Evolutionary conservation across 2,888 invertebrate genomes (phyloP).

Genomic region (Archips xylosteana): DNA sequence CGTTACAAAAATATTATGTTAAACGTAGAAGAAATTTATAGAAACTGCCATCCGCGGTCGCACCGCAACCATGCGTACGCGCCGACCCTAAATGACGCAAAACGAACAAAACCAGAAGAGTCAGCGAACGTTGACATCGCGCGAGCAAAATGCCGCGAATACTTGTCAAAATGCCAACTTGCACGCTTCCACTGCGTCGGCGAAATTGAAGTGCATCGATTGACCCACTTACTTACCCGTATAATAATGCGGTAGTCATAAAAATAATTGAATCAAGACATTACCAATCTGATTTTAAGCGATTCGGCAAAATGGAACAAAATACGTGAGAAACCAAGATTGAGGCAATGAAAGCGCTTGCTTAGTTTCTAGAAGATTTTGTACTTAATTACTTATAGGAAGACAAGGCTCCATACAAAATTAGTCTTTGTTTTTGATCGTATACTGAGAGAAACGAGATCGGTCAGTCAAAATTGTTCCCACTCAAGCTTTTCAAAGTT

Average conservation of each 20-base stretch:
- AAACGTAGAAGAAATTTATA: background rate
- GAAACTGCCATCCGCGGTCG: background rate
- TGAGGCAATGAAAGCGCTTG: background rate
- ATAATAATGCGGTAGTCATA: slow-evolving; percentile 61
- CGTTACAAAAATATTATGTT: too few relatives aligned
- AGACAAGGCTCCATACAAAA: too few relatives aligned
- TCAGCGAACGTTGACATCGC: slow-evolving; percentile 70
- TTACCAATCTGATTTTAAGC: background rate
- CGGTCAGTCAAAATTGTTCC: too few relatives aligned
- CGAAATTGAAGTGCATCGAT: slow-evolving; percentile 56
- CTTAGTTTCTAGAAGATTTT: background rate
- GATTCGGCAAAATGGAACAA: slow-evolving; percentile 8
- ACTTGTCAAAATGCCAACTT: slow-evolving; percentile 77
- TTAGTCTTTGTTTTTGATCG: too few relatives aligned
- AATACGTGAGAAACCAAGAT: slow-evolving; percentile 13
- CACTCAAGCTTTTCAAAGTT: too few relatives aligned
- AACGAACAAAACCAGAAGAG: slow-evolving; percentile 54
- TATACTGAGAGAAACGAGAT: too few relatives aligned
- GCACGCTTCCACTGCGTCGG: slow-evolving; percentile 50
- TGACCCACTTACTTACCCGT: slow-evolving; percentile 62
- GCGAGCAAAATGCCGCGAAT: slow-evolving; percentile 70
- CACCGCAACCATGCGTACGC: slow-evolving; percentile 24
- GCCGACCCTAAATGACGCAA: slow-evolving; percentile 46
- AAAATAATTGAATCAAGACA: slow-evolving; percentile 17
- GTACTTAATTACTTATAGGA: too few relatives aligned